These are phyloP conservation scores for Argya squamiceps DNA, from an alignment of 2,797 vertebrate species.

Conservation along the genomic window DNA sequence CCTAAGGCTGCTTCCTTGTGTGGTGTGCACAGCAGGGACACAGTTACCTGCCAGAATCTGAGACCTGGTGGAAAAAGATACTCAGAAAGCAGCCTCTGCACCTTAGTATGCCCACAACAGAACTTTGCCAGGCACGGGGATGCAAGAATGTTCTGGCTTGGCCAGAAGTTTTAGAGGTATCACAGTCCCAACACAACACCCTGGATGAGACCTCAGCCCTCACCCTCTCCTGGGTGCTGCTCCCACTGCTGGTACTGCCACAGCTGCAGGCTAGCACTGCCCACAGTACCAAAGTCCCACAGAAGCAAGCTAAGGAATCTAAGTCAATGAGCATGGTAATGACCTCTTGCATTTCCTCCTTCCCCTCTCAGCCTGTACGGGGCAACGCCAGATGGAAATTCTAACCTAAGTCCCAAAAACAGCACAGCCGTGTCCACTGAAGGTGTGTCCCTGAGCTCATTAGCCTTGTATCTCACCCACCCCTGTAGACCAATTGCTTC, in stretches of 20 bases:
- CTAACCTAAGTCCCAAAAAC: not conserved
- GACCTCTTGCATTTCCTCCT: not conserved
- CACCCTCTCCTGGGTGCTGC: fast-evolving
- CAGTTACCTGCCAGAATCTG: not conserved
- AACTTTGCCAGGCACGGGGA: not conserved
- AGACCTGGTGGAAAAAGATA: not conserved
- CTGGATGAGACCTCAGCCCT: not conserved
- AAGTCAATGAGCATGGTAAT: fast-evolving
- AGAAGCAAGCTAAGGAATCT: not conserved
- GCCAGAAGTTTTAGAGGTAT: not conserved
- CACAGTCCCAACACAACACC: not conserved
- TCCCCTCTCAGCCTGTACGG: not conserved
- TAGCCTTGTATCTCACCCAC: not conserved
- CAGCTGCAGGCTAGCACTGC: fast-evolving
- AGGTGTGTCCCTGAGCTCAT: not conserved
- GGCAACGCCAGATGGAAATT: not conserved
- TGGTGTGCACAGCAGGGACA: not conserved
- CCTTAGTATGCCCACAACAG: not conserved
- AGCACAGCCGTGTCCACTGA: not conserved
- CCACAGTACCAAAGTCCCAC: fast-evolving
- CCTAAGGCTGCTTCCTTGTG: not conserved
- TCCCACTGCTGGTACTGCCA: fast-evolving
- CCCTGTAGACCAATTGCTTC: not conserved
- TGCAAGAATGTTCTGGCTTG: fast-evolving
- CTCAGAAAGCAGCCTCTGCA: not conserved